These are phyloP conservation scores for Pongo pygmaeus DNA, from an alignment of 2,113 vertebrate genomes.

Conservation along the genomic window DNA sequence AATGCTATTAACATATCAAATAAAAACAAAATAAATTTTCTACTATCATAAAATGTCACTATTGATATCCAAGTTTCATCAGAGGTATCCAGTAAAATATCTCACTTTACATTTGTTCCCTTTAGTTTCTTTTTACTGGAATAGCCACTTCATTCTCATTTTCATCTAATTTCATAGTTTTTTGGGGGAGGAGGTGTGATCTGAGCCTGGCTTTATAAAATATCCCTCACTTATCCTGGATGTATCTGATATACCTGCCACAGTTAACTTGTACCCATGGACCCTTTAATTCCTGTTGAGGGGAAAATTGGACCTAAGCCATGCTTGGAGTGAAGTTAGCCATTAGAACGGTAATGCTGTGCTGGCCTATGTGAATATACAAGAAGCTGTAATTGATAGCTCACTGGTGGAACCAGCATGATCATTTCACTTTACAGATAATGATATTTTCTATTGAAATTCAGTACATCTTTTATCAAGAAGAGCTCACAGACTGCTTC, in stretches of 20 bases:
- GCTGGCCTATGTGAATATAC: no score
- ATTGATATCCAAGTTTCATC: not conserved
- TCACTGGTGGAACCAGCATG: accelerated
- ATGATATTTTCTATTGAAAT: not conserved
- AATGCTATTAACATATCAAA: not conserved
- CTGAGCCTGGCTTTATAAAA: accelerated
- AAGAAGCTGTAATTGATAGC: not conserved
- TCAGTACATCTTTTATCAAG: not conserved
- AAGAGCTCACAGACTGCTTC: not conserved
- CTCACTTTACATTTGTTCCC: not conserved
- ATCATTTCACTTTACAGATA: no score
- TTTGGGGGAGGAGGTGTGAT: no score
- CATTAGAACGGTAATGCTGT: not conserved
- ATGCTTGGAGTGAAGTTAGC: not conserved
- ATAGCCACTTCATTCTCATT: not conserved
- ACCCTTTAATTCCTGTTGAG: not conserved
- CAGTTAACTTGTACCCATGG: accelerated
- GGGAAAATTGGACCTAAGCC: no score
- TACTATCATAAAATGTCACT: not conserved
- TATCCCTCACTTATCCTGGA: no score
- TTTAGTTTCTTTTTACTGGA: not conserved
- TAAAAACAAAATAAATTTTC: not conserved
- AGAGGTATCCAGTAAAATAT: accelerated
- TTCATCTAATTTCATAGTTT: not conserved
- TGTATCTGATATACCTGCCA: no score